Base-by-base conservation (phyloP, 2,113 vertebrate species). In the Mellivora capensis region DNA sequence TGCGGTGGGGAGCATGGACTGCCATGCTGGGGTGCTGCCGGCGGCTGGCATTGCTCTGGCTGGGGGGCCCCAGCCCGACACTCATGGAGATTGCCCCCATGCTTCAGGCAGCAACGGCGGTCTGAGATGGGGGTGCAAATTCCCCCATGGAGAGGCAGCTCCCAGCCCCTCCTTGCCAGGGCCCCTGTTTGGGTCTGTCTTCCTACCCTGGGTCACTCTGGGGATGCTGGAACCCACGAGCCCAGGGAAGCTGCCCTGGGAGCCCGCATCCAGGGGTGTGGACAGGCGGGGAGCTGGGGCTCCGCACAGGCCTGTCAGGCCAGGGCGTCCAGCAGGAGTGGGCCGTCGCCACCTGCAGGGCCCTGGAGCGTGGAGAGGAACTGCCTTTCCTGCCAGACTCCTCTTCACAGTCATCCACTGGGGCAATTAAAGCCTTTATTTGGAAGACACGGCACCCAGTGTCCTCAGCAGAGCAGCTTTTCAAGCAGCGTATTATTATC, bases 161-260 rank as follows among this genome's bases (percentile, higher is more conserved):
- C 54, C 57, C 0, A 2, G 1, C 34, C 44, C 44, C 57, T 34
- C 57, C 54, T 23, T 20, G 27, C 27, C 39, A n/a, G 18, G 49
- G 10, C 42, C 18, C 6, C 39, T 13, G 10, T 14, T 42, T 4
- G 6, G 6, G 25, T 18, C 82, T 64, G n/a, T 49, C 76, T 18
- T 34, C 76, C 77, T 18, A 7, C 49, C 37, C 0, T 0, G 1
- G 18, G 37, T 18, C 67, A 61, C 42, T 31, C 6, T 13, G 64
- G 54, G 79, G 27, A 39, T 1, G 0, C 47, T 7, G 64, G 27
- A 0, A 23, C 67, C 37, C 6, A 15, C 1, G 29, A 3, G 4
- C 6, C 7, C n/a, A 18, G 69, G 67, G 42, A 31, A 44, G 23
- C 72, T 27, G 62, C 74, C 84, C 37, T 44, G 14, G 7, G 39